Evolutionary conservation across 2,888 invertebrate species (phyloP).

Genomic region (Watsonalla cultraria): DNA sequence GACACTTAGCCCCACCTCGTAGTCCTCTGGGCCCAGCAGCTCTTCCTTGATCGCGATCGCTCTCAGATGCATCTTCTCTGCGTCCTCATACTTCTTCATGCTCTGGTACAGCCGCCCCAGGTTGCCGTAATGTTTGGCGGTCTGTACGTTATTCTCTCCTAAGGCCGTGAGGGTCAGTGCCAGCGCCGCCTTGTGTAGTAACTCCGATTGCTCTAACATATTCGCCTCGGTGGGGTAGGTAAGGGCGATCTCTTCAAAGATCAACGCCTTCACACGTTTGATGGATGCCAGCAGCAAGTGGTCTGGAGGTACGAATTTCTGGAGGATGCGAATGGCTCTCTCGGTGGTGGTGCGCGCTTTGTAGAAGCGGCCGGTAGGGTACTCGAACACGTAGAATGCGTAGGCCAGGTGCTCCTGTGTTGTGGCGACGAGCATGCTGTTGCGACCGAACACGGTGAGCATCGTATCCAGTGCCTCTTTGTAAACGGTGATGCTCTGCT

Average conservation of each 20-base stretch:
- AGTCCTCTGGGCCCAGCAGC: constrained; percentile 90
- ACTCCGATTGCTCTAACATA: constrained; percentile 88
- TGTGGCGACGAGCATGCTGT: constrained; percentile 92
- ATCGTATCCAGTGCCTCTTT: constrained; percentile 87
- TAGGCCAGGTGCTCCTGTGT: constrained; percentile 96
- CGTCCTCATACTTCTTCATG: constrained; percentile 88
- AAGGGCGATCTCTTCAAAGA: constrained; percentile 95
- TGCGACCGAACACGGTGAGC: constrained; percentile 87
- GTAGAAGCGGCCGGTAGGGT: constrained; percentile 91
- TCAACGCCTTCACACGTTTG: constrained; percentile 93
- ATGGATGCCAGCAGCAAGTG: constrained; percentile 93
- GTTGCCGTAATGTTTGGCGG: constrained; percentile 97
- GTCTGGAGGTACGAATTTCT: constrained; percentile 86
- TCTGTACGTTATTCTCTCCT: constrained; percentile 96
- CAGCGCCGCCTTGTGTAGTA: constrained; percentile 90
- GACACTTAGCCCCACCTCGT: constrained; percentile 93
- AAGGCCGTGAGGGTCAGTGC: constrained; percentile 88
- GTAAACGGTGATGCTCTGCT: constrained; percentile 90
- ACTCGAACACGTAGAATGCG: constrained; percentile 94
- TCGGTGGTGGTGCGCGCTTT: constrained; percentile 91
- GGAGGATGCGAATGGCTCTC: constrained; percentile 88
- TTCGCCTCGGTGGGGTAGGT: constrained; percentile 83
- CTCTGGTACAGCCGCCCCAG: constrained; percentile 96
- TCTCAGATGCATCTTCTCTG: constrained; percentile 94
- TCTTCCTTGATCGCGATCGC: constrained; percentile 96